These are phyloP conservation scores for Elaeidobius kamerunicus DNA, from an alignment of 2,888 invertebrate species.

Conservation along the genomic window DNA sequence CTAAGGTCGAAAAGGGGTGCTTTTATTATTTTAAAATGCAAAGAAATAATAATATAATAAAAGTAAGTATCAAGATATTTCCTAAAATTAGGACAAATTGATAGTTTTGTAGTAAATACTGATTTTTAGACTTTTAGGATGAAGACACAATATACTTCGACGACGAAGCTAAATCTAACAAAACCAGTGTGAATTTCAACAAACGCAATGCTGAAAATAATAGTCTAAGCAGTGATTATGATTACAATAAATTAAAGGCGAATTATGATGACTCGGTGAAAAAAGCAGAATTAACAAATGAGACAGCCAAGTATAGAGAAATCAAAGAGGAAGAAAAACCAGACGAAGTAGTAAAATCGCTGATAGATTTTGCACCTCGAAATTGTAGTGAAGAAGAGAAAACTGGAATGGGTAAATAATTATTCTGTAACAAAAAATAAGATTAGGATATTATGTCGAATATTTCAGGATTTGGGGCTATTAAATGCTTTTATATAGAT, in stretches of 20 bases:
- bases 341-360: conserved; percentile 44
- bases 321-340: conserved; percentile 47
- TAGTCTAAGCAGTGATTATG: conserved; percentile 32
- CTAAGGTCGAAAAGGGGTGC: too few relatives aligned
- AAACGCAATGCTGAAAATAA: conserved; percentile 24
- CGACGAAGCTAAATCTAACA: conserved; percentile 25
- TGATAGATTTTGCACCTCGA: conserved; percentile 44
- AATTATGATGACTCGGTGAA: conserved; percentile 51
- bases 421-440: neutral
- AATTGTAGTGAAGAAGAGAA: conserved; percentile 53
- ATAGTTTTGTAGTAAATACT: too few relatives aligned
- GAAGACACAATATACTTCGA: conserved; percentile 32
- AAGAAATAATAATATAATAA: conserved; percentile 32
- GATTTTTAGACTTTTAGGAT: conserved; percentile 17
- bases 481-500: conserved; percentile 21
- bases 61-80: conserved; percentile 3
- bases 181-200: conserved; percentile 10
- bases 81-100: neutral
- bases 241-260: conserved; percentile 38
- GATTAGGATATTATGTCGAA: neutral
- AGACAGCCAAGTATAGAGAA: conserved; percentile 49
- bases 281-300: conserved; percentile 41
- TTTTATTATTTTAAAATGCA: conserved; percentile 22
- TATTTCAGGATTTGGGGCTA: conserved; percentile 22
- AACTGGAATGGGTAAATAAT: conserved; percentile 47